A percentile compares a stretch with the other conserved stretches of the same genome.
Conservation (phyloP, 1,140 invertebrate species). For the Neodiprion lecontei region DNA sequence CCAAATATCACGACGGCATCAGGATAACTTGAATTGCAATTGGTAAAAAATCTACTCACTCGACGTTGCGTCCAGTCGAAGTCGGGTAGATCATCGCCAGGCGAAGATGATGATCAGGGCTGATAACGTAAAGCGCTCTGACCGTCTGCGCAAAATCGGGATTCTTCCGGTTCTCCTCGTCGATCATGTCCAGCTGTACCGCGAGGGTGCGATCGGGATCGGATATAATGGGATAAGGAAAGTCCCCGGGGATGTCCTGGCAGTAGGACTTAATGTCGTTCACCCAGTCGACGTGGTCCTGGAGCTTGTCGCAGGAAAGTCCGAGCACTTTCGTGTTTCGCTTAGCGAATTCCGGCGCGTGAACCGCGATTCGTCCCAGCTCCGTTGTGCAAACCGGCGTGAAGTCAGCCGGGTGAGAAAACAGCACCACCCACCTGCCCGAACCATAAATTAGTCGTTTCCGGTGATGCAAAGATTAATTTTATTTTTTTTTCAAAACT, state of each 20-base stretch:
- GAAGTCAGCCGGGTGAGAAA: conserved; percentile 93
- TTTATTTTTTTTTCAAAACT: neutral
- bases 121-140: conserved; percentile 87
- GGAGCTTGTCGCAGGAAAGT: conserved; percentile 83
- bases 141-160: conserved; percentile 77
- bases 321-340: conserved; percentile 85
- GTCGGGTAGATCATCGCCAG: conserved; percentile 90
- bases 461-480: neutral
- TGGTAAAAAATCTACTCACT: conserved; percentile 68
- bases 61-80: conserved; percentile 90
- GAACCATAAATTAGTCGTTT: neutral
- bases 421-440: conserved; percentile 86
- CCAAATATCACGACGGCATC: too few relatives aligned
- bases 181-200: conserved; percentile 84
- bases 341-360: conserved; percentile 78
- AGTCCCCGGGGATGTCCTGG: conserved; percentile 69
- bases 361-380: conserved; percentile 78
- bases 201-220: conserved; percentile 82
- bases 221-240: conserved; percentile 89
- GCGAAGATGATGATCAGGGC: conserved; percentile 84
- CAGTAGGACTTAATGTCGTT: conserved; percentile 83
- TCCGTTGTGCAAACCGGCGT: conserved; percentile 96
- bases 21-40: too few relatives aligned
- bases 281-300: conserved; percentile 82
- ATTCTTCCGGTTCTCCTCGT: conserved; percentile 68